These are phyloP conservation scores for Pseudorhombus dupliciocellatus DNA, from an alignment of 2,113 vertebrate species.

Conservation along the genomic window DNA sequence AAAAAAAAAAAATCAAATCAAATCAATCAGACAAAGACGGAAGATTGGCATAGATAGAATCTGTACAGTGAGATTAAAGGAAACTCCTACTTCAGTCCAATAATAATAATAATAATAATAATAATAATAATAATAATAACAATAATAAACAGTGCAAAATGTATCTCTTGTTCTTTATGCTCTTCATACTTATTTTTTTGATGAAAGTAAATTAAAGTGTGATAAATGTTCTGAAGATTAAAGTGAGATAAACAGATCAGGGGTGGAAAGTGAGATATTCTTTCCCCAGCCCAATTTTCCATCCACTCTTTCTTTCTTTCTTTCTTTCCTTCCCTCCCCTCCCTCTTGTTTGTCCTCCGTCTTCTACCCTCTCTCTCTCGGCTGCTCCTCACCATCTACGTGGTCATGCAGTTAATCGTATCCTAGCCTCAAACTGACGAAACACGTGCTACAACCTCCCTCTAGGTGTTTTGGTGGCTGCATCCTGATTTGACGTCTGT, in stretches of 20 bases:
- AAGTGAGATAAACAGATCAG: constrained; percentile 9
- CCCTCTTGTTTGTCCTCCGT: neutral
- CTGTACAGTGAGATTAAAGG: no score
- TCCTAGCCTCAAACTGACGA: neutral
- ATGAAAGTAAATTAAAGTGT: constrained; percentile 14
- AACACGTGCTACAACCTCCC: constrained; percentile 62
- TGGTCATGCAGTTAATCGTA: constrained; percentile 28
- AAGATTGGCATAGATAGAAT: no score
- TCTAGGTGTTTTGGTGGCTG: constrained; percentile 12
- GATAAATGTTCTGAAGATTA: constrained; percentile 23
- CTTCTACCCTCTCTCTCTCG: constrained; percentile 33
- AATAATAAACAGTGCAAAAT: no score
- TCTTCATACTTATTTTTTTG: neutral
- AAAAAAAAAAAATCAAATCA: no score
- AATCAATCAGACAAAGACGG: no score
- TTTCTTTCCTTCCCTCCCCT: no score
- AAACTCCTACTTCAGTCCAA: no score
- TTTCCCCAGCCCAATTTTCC: constrained; percentile 3
- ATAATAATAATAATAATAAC: no score
- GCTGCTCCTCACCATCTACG: constrained; percentile 73
- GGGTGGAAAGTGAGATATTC: constrained; percentile 10
- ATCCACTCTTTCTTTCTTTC: constrained; percentile 12
- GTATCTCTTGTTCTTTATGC: neutral
- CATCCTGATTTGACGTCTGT: constrained; percentile 22
- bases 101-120: no score